Evolutionary conservation across 1,140 invertebrate genomes (phyloP), one percentile per base, ranked within the genome.

Genomic region (Zaprionus gabonicus): DNA sequence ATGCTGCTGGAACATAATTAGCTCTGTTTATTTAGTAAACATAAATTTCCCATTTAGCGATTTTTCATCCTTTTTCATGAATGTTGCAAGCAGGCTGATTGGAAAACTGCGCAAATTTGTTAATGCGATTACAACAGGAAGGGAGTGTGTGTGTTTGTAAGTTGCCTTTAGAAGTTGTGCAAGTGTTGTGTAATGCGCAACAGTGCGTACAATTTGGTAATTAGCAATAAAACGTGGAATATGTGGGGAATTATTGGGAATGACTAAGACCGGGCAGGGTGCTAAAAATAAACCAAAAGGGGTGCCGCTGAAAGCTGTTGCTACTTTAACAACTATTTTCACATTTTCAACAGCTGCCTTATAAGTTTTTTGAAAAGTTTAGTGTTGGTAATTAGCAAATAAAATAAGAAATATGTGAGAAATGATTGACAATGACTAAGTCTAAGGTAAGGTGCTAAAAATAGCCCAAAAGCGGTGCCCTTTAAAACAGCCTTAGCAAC

Each of bases 111-210:
- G 60, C 68, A 55, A 69, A 71, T 56, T 65, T 51, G 62, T 73
- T 78, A 64, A 82, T 82, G 58, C 56, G 76, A 82, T 79, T 82
- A 83, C 71, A 28, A 31, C 64, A 58, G 60, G 2, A 7, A 46
- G 27, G 10, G 53, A 3, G 59, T 5, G 27, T 31, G 34, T 28
- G 28, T 7, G 28, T 55, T 51, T 7, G 28, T 55, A 38, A 57
- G 57, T 59, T 58, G 28, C 20, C 15, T 17, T 70, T 41, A 56
- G 51, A 82, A 64, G 76, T 82, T 82, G 44, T 64, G 71, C 81
- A 82, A 82, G 80, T 78, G 44, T 74, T 63, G 74, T 46, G 51
- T 58, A 71, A 80, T 58, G 46, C 59, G 13, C n/a, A 31, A 64
- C 31, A 38, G 38, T 46, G 53, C 23, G 44, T 17, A 28, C 23